Base-by-base conservation (phyloP, 2,797 vertebrate species). In the Rhodeus uyekii region DNA sequence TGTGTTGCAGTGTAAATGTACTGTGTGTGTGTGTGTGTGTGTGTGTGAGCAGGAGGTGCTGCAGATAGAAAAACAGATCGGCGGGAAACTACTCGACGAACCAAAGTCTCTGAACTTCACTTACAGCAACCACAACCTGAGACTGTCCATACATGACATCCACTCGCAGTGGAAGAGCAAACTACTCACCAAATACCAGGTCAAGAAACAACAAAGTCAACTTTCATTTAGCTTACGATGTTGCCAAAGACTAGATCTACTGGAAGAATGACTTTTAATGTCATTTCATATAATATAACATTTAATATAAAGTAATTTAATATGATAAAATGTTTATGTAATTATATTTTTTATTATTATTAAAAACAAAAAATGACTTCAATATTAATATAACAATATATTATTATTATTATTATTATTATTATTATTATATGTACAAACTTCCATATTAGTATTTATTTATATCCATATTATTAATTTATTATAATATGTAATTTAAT, bases 121-220 rank as follows among this genome's bases (percentile, higher is more conserved):
- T 91, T 96, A 98, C 91, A 99, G 97, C 91, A 97, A 96, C 87
- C 96, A 99, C 90, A 99, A 99, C 90, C 94, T 99, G 88, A 96
- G 98, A 87, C 93, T 99, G 4, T 99, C 98, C 24, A 94, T 99
- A 85, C 98, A 99, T 0, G 97, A 99, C 10, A 91, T 99, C 60
- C 97, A 98, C 90, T 95, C 96, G 0, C 92, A 96, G 87, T 99
- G 98, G 98, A 99, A 97, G 92, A 99, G 96, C 93, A 99, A 98
- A 89, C 89, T 99, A 46, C 91, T 98, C 83, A 97, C 97, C 80
- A 99, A 99, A 89, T 99, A 98, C 90, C 98, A 97, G 96, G 96
- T 96, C 83, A 48, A 58, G 39, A 24, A 16, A 63, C 0, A 22
- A 63, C 60, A 55, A n/a, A 55, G n/a, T 55, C 24, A 5, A 5